Evolutionary conservation across 37 sponge, comb jelly and placozoan genomes (phyloP).

Genomic region (Oopsacas minuta): DNA sequence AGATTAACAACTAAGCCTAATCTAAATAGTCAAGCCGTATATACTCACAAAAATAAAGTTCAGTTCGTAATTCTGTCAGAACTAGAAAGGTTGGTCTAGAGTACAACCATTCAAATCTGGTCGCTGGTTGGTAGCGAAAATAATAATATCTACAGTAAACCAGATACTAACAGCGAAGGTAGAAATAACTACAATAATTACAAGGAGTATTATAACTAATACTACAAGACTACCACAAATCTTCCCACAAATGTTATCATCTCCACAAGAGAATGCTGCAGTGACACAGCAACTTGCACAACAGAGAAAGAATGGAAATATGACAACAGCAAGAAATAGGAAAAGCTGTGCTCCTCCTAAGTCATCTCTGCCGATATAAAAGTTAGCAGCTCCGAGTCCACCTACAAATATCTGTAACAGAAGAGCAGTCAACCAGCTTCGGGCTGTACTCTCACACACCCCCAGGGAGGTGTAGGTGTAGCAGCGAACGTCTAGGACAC

Average conservation of each 20-base stretch:
- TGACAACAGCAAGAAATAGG: slow-evolving; percentile 18
- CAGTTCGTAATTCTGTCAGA: too few species aligned
- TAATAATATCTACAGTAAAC: slow-evolving; percentile 69
- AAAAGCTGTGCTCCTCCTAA: slow-evolving; percentile 35
- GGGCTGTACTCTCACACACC: background rate
- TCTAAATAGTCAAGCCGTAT: too few species aligned
- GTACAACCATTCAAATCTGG: slow-evolving; percentile 41
- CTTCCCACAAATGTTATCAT: background rate
- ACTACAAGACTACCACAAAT: background rate
- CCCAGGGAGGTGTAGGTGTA: background rate
- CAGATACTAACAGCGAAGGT: slow-evolving; percentile 33
- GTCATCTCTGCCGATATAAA: slow-evolving; percentile 54
- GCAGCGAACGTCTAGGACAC: background rate
- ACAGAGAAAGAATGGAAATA: slow-evolving; percentile 6
- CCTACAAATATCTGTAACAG: slow-evolving; percentile 29
- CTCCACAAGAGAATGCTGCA: slow-evolving; percentile 17
- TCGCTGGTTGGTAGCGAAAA: slow-evolving; percentile 58
- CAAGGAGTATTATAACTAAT: background rate
- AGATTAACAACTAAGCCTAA: too few species aligned
- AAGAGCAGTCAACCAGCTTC: background rate
- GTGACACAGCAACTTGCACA: background rate
- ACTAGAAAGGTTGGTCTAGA: slow-evolving; percentile 22
- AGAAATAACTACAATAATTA: background rate
- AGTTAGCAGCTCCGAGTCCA: slow-evolving; percentile 63
- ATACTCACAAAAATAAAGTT: too few species aligned